Conservation (phyloP, 2,113 vertebrate genomes). For the Xenotilapia flavipinnis region DNA sequence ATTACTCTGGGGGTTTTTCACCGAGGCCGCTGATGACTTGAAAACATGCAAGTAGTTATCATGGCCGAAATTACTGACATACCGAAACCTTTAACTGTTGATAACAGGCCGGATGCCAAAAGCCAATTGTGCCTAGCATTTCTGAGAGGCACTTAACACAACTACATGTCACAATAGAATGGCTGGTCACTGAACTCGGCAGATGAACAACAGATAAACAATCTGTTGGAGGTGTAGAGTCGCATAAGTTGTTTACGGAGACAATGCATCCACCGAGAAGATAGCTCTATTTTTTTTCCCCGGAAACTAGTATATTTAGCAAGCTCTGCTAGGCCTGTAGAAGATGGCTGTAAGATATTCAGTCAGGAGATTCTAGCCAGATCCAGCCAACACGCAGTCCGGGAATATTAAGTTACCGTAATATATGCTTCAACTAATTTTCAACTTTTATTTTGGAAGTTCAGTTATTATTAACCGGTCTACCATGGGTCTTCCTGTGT, state of each 20-base stretch:
- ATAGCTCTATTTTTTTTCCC: background rate
- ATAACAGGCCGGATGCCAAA: conserved; percentile 2
- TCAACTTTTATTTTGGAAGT: background rate
- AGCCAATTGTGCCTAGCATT: background rate
- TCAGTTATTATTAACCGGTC: background rate
- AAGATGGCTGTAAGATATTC: background rate
- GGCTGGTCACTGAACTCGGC: background rate
- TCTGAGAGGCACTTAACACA: background rate
- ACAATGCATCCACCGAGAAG: background rate
- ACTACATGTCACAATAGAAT: conserved; percentile 1
- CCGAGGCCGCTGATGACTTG: background rate
- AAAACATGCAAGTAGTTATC: background rate
- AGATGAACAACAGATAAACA: conserved; percentile 1
- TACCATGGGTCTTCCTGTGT: background rate
- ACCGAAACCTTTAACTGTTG: background rate
- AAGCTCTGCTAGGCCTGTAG: background rate
- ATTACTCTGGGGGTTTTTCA: background rate
- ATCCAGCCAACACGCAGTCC: background rate
- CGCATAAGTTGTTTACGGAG: background rate
- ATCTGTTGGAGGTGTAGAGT: background rate
- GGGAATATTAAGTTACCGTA: background rate
- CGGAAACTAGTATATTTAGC: background rate
- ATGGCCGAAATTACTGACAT: conserved; percentile 2
- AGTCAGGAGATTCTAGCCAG: background rate
- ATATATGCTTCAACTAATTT: background rate